phyloP scores from a whole-genome alignment of 2,113 vertebrate genomes.

The Gymnobelideus leadbeateri region DNA sequence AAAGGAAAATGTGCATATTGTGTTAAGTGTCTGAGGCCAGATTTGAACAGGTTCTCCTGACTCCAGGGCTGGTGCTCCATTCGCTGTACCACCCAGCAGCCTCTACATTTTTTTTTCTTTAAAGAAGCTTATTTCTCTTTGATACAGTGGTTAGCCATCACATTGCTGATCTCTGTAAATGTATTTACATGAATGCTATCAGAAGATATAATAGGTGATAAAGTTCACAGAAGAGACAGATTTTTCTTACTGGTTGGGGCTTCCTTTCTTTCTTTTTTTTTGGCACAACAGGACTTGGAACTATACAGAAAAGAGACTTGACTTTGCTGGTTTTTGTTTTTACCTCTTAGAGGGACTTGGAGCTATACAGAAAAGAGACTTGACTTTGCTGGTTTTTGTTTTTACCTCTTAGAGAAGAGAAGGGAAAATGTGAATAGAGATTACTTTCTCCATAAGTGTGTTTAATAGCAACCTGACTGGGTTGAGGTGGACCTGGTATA shows the following conservation, averaged over 20 bases:
- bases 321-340: not conserved
- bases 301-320: not conserved
- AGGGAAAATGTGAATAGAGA: not conserved
- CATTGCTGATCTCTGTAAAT: not conserved
- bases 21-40: too few relatives aligned
- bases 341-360: too few relatives aligned
- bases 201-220: not conserved
- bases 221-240: not conserved
- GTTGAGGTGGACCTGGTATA: not conserved
- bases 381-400: not conserved
- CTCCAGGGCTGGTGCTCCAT: too few relatives aligned
- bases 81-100: too few relatives aligned
- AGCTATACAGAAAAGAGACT: not conserved
- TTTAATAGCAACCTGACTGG: not conserved
- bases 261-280: not conserved
- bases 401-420: not conserved
- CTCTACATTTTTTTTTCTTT: too few relatives aligned
- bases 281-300: not conserved
- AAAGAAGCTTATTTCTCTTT: not conserved
- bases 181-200: not conserved
- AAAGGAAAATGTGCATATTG: too few relatives aligned
- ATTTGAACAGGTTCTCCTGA: too few relatives aligned
- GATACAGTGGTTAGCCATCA: not conserved
- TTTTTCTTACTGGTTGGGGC: not conserved
- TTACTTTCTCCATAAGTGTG: not conserved